These are phyloP conservation scores for Progne subis DNA, from an alignment of 2,113 vertebrate genomes.

Conservation along the genomic window DNA sequence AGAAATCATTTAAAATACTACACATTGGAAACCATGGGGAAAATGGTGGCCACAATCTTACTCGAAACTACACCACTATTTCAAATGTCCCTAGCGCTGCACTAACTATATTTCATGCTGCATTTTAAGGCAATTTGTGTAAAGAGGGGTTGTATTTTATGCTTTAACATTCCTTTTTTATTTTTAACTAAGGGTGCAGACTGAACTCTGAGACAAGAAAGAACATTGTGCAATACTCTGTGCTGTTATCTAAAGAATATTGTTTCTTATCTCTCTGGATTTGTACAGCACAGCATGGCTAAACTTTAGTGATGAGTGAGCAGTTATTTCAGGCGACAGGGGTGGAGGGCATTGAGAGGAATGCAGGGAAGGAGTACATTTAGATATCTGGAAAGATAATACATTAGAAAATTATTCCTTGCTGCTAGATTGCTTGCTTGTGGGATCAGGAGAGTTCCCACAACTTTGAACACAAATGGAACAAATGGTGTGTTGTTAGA, in stretches of 20 bases:
- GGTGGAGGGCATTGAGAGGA: slow-evolving; percentile 10
- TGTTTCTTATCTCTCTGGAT: slow-evolving; percentile 53
- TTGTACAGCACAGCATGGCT: slow-evolving; percentile 4
- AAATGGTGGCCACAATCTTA: neutral
- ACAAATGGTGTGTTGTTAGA: neutral
- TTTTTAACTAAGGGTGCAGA: neutral
- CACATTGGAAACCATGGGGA: neutral
- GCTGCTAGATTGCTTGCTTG: neutral
- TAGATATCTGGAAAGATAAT: neutral
- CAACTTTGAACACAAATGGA: neutral
- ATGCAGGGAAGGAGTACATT: neutral
- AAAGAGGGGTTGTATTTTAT: neutral
- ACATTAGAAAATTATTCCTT: neutral
- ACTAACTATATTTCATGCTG: neutral
- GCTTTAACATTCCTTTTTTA: neutral
- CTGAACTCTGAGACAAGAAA: slow-evolving; percentile 60
- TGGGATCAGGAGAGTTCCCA: neutral
- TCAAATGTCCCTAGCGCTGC: neutral
- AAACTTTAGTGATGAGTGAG: slow-evolving; percentile 60
- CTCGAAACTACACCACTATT: neutral
- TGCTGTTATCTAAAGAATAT: slow-evolving; percentile 54
- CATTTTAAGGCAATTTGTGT: neutral
- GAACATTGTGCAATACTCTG: slow-evolving; percentile 49
- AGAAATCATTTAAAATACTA: neutral
- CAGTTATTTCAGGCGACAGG: slow-evolving; percentile 32